Evolutionary conservation across 1,140 invertebrate genomes (phyloP).

Genomic region (Helicoverpa armigera): DNA sequence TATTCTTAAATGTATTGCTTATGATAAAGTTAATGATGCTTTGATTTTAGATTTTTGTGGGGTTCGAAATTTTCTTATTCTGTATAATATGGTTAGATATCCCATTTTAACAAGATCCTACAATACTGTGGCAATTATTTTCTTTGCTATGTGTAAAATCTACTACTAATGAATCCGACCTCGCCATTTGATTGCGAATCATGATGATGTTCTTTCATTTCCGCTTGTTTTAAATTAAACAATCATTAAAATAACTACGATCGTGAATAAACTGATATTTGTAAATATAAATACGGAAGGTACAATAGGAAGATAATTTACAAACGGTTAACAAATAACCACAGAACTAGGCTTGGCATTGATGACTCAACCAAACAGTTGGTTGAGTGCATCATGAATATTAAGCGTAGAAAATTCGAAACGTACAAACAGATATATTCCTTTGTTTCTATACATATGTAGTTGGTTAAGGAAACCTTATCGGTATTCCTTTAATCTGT

Average conservation of each 20-base stretch:
- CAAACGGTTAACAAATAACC: slow-evolving; percentile 12
- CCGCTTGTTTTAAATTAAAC: no score
- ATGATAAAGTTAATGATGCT: neutral
- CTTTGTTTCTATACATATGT: neutral
- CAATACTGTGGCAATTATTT: no score
- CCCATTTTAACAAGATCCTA: neutral
- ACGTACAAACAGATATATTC: neutral
- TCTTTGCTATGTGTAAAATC: no score
- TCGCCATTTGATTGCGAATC: no score
- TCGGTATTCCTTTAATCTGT: slow-evolving; percentile 25
- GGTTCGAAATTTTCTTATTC: no score
- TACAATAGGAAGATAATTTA: slow-evolving; percentile 1
- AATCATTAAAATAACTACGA: no score
- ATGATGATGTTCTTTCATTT: no score
- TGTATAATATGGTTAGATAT: no score
- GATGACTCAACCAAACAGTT: slow-evolving; percentile 24
- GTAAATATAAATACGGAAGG: neutral
- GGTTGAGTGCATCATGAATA: slow-evolving; percentile 10
- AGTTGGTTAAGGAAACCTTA: slow-evolving; percentile 16
- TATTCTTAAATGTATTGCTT: neutral
- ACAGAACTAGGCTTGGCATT: slow-evolving; percentile 23
- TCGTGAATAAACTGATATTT: no score
- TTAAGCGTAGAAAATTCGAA: slow-evolving; percentile 15
- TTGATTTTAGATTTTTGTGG: no score
- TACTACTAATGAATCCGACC: no score